Conservation (phyloP, 1,140 invertebrate species). For the Araneus ventricosus region DNA sequence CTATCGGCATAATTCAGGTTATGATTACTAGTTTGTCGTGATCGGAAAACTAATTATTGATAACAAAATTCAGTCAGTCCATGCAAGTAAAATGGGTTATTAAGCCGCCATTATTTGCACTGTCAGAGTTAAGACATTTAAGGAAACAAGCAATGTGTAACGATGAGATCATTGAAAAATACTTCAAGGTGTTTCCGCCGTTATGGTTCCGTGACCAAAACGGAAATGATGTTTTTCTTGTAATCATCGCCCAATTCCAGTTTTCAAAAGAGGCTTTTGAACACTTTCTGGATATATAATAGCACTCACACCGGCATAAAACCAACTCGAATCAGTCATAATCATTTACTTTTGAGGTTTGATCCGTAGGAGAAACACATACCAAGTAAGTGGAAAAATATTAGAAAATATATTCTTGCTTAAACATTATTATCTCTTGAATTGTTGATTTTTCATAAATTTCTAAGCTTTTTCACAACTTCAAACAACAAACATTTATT, state of each 20-base stretch:
- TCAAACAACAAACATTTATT: too few relatives aligned
- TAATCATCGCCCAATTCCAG: neutral
- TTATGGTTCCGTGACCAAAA: neutral
- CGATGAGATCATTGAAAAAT: neutral
- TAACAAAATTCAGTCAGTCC: neutral
- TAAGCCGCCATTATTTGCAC: neutral
- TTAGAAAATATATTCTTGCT: neutral
- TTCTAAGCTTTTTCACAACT: too few relatives aligned
- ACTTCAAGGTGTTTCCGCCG: neutral
- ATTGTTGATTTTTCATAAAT: too few relatives aligned
- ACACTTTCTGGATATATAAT: neutral
- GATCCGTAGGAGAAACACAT: neutral
- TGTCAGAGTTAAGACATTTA: neutral
- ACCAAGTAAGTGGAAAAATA: neutral
- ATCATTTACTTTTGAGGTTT: neutral
- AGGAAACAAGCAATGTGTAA: neutral
- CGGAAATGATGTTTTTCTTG: constrained; percentile 10
- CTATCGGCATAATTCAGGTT: neutral
- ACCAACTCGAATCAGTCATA: neutral
- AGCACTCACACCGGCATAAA: neutral
- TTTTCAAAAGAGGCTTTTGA: neutral
- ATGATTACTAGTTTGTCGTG: neutral
- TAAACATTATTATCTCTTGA: neutral
- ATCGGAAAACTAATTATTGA: neutral
- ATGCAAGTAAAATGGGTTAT: neutral